Evolutionary conservation across 2,888 invertebrate genomes (phyloP).

Genomic region (Hermaeophaga mercurialis): DNA sequence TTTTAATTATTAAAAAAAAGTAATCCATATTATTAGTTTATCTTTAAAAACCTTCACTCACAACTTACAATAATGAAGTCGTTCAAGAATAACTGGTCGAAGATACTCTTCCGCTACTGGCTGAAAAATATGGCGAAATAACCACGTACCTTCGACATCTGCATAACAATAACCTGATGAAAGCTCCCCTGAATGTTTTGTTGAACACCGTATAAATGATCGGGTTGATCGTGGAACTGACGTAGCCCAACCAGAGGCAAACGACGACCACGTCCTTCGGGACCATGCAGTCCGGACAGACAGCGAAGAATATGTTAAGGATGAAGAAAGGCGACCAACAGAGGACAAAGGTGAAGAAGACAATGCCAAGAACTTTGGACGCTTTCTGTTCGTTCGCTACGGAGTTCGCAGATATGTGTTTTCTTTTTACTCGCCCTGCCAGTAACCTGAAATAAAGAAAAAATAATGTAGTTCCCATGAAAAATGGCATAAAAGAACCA

Average conservation of each 20-base stretch:
- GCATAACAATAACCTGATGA: constrained; percentile 75
- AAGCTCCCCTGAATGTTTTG: constrained; percentile 84
- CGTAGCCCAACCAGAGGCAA: constrained; percentile 91
- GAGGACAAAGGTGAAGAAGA: constrained; percentile 90
- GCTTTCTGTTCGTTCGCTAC: constrained; percentile 95
- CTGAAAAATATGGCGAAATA: constrained; percentile 10
- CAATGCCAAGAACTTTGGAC: constrained; percentile 88
- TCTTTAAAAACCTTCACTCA: no score
- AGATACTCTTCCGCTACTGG: constrained; percentile 23
- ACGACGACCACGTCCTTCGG: constrained; percentile 78
- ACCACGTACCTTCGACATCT: constrained; percentile 71
- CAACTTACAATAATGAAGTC: constrained; percentile 10
- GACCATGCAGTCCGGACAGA: constrained; percentile 79
- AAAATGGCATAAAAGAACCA: no score
- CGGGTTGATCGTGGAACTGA: constrained; percentile 91
- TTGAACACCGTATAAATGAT: constrained; percentile 94
- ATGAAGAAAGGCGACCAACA: constrained; percentile 95
- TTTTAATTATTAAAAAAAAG: no score
- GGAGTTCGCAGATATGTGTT: constrained; percentile 76
- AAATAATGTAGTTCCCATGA: no score
- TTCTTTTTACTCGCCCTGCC: constrained; percentile 71
- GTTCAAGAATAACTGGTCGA: constrained; percentile 16
- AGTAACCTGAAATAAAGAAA: constrained; percentile 64
- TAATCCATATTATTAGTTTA: no score
- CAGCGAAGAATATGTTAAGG: constrained; percentile 84